Percentiles rank a stretch among this genome's conserved stretches.
Evolutionary conservation across 2,797 vertebrate species (phyloP).

Genomic region (Pantherophis alleghaniensis): DNA sequence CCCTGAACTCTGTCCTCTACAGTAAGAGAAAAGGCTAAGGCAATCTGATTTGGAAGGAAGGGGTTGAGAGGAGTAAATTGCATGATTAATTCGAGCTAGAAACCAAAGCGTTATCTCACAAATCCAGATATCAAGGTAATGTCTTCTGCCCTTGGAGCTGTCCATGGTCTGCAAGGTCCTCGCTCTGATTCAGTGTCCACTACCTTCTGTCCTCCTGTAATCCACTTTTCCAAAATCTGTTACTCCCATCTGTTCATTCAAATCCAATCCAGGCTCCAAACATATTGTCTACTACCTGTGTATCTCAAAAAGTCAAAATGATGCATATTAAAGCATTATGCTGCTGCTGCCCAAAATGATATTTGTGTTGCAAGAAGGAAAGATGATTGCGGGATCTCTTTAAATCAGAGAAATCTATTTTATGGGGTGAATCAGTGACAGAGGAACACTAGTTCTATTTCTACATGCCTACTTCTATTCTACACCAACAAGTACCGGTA

Average conservation of each 20-base stretch:
- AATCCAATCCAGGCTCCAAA: not conserved
- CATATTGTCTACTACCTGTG: not conserved
- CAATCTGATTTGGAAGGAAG: not conserved
- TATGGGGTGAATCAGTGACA: not conserved
- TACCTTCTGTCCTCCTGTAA: not conserved
- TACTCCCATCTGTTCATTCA: not conserved
- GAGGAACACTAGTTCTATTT: not conserved
- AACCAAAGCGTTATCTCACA: not conserved
- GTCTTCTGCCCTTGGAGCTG: slow-evolving; percentile 23
- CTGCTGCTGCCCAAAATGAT: not conserved
- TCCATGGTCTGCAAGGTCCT: slow-evolving; percentile 12
- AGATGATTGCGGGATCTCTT: not conserved
- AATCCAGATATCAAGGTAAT: not conserved
- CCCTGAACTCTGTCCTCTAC: too few species aligned
- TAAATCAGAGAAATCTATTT: not conserved
- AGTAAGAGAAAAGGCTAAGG: not conserved
- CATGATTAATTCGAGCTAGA: not conserved
- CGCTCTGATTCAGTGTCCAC: not conserved
- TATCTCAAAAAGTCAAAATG: not conserved
- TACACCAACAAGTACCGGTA: too few species aligned
- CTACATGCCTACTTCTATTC: not conserved
- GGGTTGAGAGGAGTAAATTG: not conserved
- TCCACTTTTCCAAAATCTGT: not conserved
- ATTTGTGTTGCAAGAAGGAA: not conserved
- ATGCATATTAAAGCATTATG: not conserved